phyloP scores from a whole-genome alignment of 2,888 invertebrate genomes.

The Tetranychus truncatus region DNA sequence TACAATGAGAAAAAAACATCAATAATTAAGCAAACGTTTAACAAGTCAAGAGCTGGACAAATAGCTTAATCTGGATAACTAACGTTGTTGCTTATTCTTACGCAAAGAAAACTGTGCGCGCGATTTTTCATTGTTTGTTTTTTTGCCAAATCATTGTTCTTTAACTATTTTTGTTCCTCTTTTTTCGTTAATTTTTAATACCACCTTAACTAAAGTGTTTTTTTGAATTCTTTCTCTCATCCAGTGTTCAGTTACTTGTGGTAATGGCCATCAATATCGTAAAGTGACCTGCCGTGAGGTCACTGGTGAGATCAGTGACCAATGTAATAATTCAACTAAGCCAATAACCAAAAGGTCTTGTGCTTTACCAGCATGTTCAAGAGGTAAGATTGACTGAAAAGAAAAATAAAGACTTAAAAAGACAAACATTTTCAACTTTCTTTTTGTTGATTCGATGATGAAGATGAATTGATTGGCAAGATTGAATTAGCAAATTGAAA shows the following conservation, averaged over 20 bases:
- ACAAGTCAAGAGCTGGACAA: too few species aligned
- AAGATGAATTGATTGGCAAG: neutral
- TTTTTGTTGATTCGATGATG: neutral
- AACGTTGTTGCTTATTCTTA: too few species aligned
- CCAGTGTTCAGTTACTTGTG: constrained; percentile 84
- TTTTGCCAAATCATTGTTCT: too few species aligned
- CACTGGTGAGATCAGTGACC: constrained; percentile 39
- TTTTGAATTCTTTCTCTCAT: constrained; percentile 24
- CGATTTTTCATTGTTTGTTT: too few species aligned
- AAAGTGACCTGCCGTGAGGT: constrained; percentile 52
- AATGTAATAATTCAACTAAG: constrained; percentile 38
- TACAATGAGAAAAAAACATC: too few species aligned
- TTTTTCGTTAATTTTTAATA: too few species aligned
- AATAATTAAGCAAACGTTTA: too few species aligned
- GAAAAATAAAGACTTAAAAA: neutral
- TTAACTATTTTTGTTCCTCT: too few species aligned
- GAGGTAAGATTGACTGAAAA: neutral
- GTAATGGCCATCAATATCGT: constrained; percentile 59
- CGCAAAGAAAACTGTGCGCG: too few species aligned
- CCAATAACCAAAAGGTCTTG: neutral
- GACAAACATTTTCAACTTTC: neutral
- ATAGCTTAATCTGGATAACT: too few species aligned
- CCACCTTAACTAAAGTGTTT: neutral
- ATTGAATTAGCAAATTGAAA: too few species aligned
- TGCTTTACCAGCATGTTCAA: neutral